Percentiles rank a stretch among this genome's conserved stretches.
Evolutionary conservation across 2,113 vertebrate species (phyloP).

Genomic region (Gadus macrocephalus): DNA sequence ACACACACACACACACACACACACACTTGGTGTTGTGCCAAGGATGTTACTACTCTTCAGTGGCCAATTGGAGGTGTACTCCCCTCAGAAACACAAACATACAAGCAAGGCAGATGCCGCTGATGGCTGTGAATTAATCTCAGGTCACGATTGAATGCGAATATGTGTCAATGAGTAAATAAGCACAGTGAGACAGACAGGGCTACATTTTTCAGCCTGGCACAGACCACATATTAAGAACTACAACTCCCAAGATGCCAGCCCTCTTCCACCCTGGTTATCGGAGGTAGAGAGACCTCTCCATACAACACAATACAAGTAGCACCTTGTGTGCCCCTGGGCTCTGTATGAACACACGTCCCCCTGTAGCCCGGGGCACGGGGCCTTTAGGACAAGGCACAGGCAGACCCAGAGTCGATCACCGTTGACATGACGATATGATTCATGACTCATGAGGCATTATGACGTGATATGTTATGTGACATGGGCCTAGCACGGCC

Average conservation of each 20-base stretch:
- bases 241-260: constrained; percentile 27
- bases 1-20: neutral
- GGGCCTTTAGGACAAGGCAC: no score
- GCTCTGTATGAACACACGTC: no score
- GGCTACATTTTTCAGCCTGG: constrained; percentile 35
- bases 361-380: no score
- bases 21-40: neutral
- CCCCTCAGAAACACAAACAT: constrained; percentile 8
- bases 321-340: no score
- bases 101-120: constrained; percentile 1
- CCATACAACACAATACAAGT: no score
- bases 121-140: constrained; percentile 46
- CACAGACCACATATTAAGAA: constrained; percentile 18
- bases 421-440: no score
- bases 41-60: constrained; percentile 9
- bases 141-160: constrained; percentile 50
- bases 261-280: neutral
- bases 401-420: no score
- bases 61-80: constrained; percentile 19
- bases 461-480: no score
- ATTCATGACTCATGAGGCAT: no score
- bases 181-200: constrained; percentile 5
- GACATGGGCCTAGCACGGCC: no score
- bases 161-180: constrained; percentile 46
- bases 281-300: no score